phyloP scores from a whole-genome alignment of 2,797 vertebrate genomes.

The Carcharodon carcharias region DNA sequence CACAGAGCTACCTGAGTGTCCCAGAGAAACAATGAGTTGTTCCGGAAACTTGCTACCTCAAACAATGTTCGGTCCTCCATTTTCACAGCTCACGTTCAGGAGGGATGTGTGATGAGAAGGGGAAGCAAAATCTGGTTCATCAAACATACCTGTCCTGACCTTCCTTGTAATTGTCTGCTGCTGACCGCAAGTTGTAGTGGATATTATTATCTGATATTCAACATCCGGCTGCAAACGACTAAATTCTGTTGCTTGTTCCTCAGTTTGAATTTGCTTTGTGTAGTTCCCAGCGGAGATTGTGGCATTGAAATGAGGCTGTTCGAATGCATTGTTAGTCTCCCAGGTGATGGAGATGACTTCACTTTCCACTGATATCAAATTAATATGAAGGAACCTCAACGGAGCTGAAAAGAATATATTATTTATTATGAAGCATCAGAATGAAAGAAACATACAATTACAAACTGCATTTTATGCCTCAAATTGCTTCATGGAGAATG shows the following conservation, averaged over 20 bases:
- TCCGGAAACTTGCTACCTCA: too few relatives aligned
- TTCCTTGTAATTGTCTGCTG: not conserved
- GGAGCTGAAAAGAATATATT: not conserved
- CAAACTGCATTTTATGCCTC: too few relatives aligned
- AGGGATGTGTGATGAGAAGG: not conserved
- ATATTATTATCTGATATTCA: not conserved
- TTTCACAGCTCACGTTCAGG: not conserved
- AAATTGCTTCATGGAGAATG: too few relatives aligned
- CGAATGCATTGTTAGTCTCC: not conserved
- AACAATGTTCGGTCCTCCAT: not conserved
- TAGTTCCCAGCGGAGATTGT: not conserved
- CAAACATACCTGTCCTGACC: not conserved
- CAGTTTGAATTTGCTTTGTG: not conserved
- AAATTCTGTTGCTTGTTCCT: not conserved
- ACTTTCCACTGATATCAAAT: not conserved
- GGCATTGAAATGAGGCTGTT: not conserved
- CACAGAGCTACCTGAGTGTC: too few relatives aligned
- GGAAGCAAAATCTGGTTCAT: not conserved
- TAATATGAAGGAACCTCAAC: not conserved
- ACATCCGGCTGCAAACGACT: not conserved
- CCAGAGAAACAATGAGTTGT: too few relatives aligned
- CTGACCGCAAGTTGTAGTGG: not conserved
- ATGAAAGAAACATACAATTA: not conserved
- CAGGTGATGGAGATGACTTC: not conserved
- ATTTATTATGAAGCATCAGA: not conserved